Conservation (phyloP, 2,797 vertebrate genomes). For the Valencia hispanica region DNA sequence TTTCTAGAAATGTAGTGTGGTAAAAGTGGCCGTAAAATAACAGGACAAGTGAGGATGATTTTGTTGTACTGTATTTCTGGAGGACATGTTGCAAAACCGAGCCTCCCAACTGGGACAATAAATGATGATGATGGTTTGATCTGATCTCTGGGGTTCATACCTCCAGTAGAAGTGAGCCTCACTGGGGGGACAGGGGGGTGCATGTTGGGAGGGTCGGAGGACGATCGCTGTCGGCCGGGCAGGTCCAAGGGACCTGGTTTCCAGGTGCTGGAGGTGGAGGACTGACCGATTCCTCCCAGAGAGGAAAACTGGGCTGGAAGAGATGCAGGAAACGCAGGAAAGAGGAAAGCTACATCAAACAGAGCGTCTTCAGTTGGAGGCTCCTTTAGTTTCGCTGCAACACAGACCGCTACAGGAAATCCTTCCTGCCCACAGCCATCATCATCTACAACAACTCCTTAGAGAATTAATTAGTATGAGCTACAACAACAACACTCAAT, state of each 20-base stretch:
- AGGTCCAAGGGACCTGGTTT: constrained; percentile 90
- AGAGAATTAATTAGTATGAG: too few species aligned
- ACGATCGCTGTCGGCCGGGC: constrained; percentile 92
- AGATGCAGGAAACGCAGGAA: constrained; percentile 12
- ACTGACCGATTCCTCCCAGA: constrained; percentile 84
- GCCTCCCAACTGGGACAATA: background rate
- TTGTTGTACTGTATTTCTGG: too few species aligned
- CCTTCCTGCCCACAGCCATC: too few species aligned
- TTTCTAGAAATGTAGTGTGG: background rate
- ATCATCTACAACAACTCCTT: too few species aligned
- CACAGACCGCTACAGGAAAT: too few species aligned
- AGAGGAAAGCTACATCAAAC: too few species aligned
- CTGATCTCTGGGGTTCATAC: constrained; percentile 73
- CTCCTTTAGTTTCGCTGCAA: too few species aligned
- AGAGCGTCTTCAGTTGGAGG: too few species aligned
- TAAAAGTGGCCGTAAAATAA: background rate
- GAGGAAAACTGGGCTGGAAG: constrained; percentile 85
- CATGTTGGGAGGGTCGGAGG: constrained; percentile 97
- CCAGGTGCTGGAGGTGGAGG: constrained; percentile 87
- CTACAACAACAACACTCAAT: too few species aligned
- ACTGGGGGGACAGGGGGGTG: constrained; percentile 89
- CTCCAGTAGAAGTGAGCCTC: constrained; percentile 91
- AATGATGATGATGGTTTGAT: background rate
- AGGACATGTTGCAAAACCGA: background rate
- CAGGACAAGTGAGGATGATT: background rate